These are phyloP conservation scores for Lasioglossum vierecki DNA, from an alignment of 2,888 invertebrate species.

Conservation along the genomic window DNA sequence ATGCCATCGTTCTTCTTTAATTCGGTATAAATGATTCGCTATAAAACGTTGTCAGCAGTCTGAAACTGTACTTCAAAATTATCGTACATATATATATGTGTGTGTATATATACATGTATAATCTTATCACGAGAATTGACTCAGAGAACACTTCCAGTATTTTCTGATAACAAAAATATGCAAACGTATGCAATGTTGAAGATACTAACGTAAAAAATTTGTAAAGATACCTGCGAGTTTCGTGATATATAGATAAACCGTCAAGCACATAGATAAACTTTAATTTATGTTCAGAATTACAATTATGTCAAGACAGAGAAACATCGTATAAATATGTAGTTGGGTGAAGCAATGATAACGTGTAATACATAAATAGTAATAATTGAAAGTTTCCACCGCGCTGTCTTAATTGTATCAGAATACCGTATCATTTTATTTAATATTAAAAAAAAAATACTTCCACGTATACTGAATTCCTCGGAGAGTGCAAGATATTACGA, in stretches of 20 bases:
- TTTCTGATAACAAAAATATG: not conserved
- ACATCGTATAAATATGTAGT: not conserved
- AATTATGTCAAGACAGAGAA: not conserved
- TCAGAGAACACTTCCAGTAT: not conserved
- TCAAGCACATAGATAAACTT: not conserved
- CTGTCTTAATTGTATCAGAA: not conserved
- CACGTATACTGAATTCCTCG: not conserved
- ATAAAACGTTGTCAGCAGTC: not conserved
- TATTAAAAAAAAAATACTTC: not conserved
- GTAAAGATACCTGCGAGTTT: not conserved
- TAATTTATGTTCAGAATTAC: not conserved
- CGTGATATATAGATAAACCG: not conserved
- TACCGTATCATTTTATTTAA: not conserved
- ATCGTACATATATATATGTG: not conserved
- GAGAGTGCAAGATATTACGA: not conserved
- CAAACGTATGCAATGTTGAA: not conserved
- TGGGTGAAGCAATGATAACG: too few species aligned
- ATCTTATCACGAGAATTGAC: not conserved
- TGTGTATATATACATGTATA: too few species aligned
- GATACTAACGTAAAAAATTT: too few species aligned
- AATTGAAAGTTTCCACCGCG: too few species aligned
- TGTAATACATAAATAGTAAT: too few species aligned
- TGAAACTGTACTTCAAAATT: not conserved
- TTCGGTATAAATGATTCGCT: not conserved
- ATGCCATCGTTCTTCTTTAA: slow-evolving; percentile 59